Evolutionary conservation across 2,888 invertebrate species (phyloP).

Genomic region (Eupithecia tripunctaria): DNA sequence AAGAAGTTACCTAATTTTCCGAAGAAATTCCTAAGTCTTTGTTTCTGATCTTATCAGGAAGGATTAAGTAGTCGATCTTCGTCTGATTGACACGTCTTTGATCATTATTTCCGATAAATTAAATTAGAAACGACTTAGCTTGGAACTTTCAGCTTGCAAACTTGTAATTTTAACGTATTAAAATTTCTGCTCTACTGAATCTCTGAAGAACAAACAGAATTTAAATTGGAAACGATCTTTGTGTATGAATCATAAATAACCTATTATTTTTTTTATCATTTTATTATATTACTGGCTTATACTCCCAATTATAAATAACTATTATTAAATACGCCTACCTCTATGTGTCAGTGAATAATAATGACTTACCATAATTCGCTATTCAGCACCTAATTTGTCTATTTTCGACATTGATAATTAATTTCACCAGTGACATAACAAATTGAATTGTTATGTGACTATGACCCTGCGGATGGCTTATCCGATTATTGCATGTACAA

Average conservation of each 20-base stretch:
- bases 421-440: slow-evolving; percentile 19
- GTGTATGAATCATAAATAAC: background rate
- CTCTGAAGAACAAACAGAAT: background rate
- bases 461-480: slow-evolving; percentile 52
- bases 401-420: slow-evolving; percentile 14
- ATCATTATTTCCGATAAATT: slow-evolving; percentile 19
- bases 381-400: background rate
- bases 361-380: background rate
- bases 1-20: slow-evolving; percentile 5
- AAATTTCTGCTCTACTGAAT: slow-evolving; percentile 3
- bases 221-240: background rate
- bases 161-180: slow-evolving; percentile 5
- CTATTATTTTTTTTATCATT: background rate
- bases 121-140: slow-evolving; percentile 11
- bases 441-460: slow-evolving; percentile 39
- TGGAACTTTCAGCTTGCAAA: slow-evolving; percentile 3
- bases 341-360: background rate
- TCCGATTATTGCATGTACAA: slow-evolving; percentile 48
- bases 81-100: slow-evolving; percentile 23
- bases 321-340: background rate
- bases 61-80: slow-evolving; percentile 19
- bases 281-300: background rate
- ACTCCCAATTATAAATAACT: background rate
- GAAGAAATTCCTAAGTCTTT: slow-evolving; percentile 13
- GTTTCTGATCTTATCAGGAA: slow-evolving; percentile 16